Evolutionary conservation across 2,797 vertebrate species (phyloP).

Genomic region (Hephaestus fuliginosus): DNA sequence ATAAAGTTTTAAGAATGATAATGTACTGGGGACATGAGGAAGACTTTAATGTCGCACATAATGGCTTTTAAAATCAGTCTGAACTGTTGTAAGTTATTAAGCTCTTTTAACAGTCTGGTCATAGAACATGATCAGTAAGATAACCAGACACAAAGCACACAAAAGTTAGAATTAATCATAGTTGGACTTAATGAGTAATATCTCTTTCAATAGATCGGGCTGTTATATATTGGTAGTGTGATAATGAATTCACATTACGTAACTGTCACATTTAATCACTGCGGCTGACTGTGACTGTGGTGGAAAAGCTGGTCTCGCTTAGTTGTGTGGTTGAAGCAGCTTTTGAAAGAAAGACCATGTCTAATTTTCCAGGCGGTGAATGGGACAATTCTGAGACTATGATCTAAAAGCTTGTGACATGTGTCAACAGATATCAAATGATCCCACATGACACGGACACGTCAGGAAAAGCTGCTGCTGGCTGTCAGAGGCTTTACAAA

Average conservation of each 20-base stretch:
- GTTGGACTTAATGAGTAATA: background rate
- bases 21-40: too few relatives aligned
- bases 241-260: conserved; percentile 4
- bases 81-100: too few relatives aligned
- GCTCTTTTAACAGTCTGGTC: too few relatives aligned
- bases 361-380: conserved; percentile 3
- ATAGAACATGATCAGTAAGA: too few relatives aligned
- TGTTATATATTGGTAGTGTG: background rate
- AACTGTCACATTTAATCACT: conserved; percentile 14
- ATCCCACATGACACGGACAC: conserved; percentile 19
- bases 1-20: too few relatives aligned
- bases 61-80: too few relatives aligned
- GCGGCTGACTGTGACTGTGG: conserved; percentile 20
- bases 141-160: too few relatives aligned
- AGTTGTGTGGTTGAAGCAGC: background rate
- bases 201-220: too few relatives aligned
- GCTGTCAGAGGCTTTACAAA: conserved; percentile 29
- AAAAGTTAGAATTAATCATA: too few relatives aligned
- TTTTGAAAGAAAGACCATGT: conserved; percentile 1
- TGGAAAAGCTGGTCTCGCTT: background rate
- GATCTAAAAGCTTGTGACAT: conserved; percentile 44
- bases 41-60: too few relatives aligned
- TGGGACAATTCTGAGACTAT: conserved; percentile 8
- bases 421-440: conserved; percentile 25
- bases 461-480: conserved; percentile 30